Evolutionary conservation across 2,113 vertebrate species (phyloP), one percentile per base, ranked within the genome.

Genomic region (Paramisgurnus dabryanus): DNA sequence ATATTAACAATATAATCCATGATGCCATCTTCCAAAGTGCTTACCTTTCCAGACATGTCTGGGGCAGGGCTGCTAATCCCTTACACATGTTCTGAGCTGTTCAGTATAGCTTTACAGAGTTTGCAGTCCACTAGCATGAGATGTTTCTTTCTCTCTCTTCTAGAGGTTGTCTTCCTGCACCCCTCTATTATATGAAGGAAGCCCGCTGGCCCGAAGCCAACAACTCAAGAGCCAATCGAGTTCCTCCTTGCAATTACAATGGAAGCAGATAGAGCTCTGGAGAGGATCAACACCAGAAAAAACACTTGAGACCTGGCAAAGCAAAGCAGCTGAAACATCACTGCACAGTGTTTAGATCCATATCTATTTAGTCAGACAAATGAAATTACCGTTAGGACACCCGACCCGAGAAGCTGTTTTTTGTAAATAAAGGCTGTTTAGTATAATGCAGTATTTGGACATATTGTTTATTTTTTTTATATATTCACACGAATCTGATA

Each of bases 31-130:
- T 76, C n/a, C 3, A n/a, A 10, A 71, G 12, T 15, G 67, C 91
- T 91, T 86, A 94, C 93, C 93, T 90, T 78, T 90, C 92, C 12
- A 93, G 89, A 87, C 93, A 94, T 88, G 87, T 88, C 63, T 94
- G 93, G 65, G 93, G 93, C 65, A 94, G 88, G 13, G 93, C 91
- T 40, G 93, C 91, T 92, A 94, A 93, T 92, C 93, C 93, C 87
- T 91, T 93, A 87, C 93, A 94, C 93, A 94, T 94, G 87, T 88
- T 91, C 82, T 83, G 41, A 55, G 15, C 17, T 12, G 76, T 80
- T 89, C 78, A 85, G 67, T 80, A 6, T 53, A 65, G 75, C 82
- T 45, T 4, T 8, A 72, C 71, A 10, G 68, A 76, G 74, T 76
- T 63, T 34, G 27, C 27, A 78, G 77, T 86, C 74, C 77, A 65